These are phyloP conservation scores for Drosophila seguyi DNA, from an alignment of 1,140 invertebrate genomes.

Conservation along the genomic window DNA sequence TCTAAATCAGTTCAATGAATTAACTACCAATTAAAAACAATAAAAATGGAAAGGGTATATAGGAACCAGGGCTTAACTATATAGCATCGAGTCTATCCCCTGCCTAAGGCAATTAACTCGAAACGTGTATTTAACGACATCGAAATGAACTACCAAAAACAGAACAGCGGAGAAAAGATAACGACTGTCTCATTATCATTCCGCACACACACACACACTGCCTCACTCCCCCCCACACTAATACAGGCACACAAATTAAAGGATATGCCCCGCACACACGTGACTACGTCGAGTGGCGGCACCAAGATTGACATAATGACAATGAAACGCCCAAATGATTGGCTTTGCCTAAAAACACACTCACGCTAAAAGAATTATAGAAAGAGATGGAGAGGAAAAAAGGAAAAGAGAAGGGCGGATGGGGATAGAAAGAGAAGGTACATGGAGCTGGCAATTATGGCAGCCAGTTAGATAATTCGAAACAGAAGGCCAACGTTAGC, in stretches of 20 bases:
- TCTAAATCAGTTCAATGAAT: neutral
- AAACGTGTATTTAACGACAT: constrained; percentile 78
- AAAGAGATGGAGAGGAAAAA: constrained; percentile 3
- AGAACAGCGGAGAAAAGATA: constrained; percentile 71
- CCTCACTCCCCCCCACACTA: neutral
- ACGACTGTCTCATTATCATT: constrained; percentile 62
- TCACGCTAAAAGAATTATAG: constrained; percentile 21
- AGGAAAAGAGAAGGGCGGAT: no score
- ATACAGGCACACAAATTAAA: constrained; percentile 36
- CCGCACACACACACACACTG: constrained; percentile 11
- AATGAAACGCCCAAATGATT: constrained; percentile 77
- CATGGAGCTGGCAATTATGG: constrained; percentile 40
- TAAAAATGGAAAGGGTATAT: neutral
- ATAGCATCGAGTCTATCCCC: neutral
- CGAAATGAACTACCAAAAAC: constrained; percentile 78
- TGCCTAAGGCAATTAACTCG: constrained; percentile 58
- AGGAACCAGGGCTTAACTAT: neutral
- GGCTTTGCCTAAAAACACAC: constrained; percentile 53
- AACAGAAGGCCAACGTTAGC: constrained; percentile 47
- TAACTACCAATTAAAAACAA: constrained; percentile 20
- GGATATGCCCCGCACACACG: constrained; percentile 42
- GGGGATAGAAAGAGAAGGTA: constrained; percentile 12
- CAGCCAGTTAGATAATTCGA: constrained; percentile 47
- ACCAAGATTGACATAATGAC: constrained; percentile 63
- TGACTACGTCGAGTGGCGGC: constrained; percentile 38